Conservation (phyloP, 2,113 vertebrate species). For the Lethenteron reissneri region DNA sequence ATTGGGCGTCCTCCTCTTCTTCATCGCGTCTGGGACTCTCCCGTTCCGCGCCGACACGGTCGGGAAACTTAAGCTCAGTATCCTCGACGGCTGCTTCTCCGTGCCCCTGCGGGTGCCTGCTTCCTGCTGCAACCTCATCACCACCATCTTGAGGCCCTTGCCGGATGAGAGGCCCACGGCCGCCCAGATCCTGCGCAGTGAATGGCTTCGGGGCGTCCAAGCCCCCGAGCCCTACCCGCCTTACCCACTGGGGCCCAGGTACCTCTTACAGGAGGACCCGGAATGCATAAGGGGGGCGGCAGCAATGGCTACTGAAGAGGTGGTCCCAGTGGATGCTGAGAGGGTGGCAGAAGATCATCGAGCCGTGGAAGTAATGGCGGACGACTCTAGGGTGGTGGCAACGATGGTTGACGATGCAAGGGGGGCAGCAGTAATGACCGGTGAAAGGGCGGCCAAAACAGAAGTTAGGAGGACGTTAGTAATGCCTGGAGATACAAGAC, state of each 20-base stretch:
- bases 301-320: too few species aligned
- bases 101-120: constrained; percentile 44
- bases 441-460: too few species aligned
- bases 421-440: too few species aligned
- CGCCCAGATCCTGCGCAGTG: constrained; percentile 53
- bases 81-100: constrained; percentile 51
- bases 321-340: too few species aligned
- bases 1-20: constrained; percentile 69
- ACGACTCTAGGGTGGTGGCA: too few species aligned
- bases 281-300: too few species aligned
- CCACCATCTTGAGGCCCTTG: constrained; percentile 45
- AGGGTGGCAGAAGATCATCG: too few species aligned
- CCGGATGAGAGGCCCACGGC: constrained; percentile 44
- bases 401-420: too few species aligned
- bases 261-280: constrained; percentile 25
- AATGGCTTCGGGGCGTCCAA: constrained; percentile 57
- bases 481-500: too few species aligned
- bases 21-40: constrained; percentile 64
- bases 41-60: constrained; percentile 83
- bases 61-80: constrained; percentile 70
- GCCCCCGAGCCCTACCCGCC: constrained; percentile 49
- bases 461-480: too few species aligned
- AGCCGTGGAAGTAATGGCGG: too few species aligned
- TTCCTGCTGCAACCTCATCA: constrained; percentile 51
- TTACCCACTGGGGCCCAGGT: constrained; percentile 53